Evolutionary conservation across 2,888 invertebrate species (phyloP), one percentile per base, ranked within the genome.

Genomic region (Conops quadrifasciatus): DNA sequence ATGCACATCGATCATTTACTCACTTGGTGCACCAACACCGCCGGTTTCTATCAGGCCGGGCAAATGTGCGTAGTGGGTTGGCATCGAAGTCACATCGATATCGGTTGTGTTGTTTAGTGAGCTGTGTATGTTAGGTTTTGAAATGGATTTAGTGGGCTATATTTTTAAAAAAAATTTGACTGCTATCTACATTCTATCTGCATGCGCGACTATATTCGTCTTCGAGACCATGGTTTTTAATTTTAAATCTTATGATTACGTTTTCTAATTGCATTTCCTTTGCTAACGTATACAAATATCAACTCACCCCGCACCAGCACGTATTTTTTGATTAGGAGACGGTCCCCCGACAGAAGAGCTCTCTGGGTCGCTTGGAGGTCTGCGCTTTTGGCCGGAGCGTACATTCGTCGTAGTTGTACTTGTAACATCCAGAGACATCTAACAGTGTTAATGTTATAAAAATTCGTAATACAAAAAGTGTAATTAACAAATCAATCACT

Each of bases 331-430:
- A 21, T 59, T 59, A 28, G 67, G 59, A 28, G 67, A 19, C 28
- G 67, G 59, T 28, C 67, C 59, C 16, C 26, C 59, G 4, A 28
- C 47, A 4, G 59, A 19, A 26, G 49, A n/a, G 19, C 1, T 30
- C 15, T 49, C 67, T 47, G 26, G 28, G n/a, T 67, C 67, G 15
- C 47, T 67, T 1, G 67, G 43, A 13, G 59, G 47, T 67, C 59
- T 67, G 4, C 67, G 67, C 47, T 67, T 67, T 67, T 67, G 67
- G 47, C 28, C 59, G 24, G 19, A n/a, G 26, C 67, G 67, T 28
- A 26, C n/a, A 59, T 59, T 45, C 5, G 47, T 30, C 21, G 21
- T 28, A 7, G 59, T 15, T 47, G 24, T 45, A 19, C 59, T 60
- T 11, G 49, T 13, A 26, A 26, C 59, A 45, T 49, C 67, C 28